phyloP scores from a whole-genome alignment of 2,797 vertebrate species.

The Microtus californicus region DNA sequence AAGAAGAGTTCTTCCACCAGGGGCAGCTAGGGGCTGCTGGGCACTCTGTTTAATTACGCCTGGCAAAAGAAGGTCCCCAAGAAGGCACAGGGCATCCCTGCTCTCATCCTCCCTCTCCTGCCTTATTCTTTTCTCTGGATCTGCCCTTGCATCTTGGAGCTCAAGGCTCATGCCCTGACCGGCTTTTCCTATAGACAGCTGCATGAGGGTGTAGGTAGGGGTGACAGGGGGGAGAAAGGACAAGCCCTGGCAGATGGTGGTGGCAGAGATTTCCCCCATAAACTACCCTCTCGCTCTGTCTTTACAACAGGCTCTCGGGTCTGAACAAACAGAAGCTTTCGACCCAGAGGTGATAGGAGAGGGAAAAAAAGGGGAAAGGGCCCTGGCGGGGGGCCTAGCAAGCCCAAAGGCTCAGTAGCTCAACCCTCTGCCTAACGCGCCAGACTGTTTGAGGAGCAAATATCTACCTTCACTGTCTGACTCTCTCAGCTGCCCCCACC shows the following conservation, averaged over 20 bases:
- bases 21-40: not conserved
- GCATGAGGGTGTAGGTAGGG: slow-evolving; percentile 57
- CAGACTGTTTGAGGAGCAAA: slow-evolving; percentile 99
- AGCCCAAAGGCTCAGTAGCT: slow-evolving; percentile 89
- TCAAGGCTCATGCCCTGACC: slow-evolving; percentile 11
- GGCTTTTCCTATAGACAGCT: slow-evolving; percentile 72
- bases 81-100: not conserved
- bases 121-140: not conserved
- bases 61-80: not conserved
- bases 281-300: slow-evolving; percentile 88
- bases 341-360: slow-evolving; percentile 85
- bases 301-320: slow-evolving; percentile 84
- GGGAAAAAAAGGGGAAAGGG: slow-evolving; percentile 85
- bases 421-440: slow-evolving; percentile 94
- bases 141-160: slow-evolving; percentile 29
- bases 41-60: not conserved
- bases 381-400: slow-evolving; percentile 85
- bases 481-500: slow-evolving; percentile 78
- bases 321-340: slow-evolving; percentile 93
- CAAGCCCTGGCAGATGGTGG: slow-evolving; percentile 94
- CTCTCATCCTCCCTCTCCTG: not conserved
- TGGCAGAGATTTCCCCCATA: slow-evolving; percentile 94
- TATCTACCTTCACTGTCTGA: slow-evolving; percentile 92
- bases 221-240: slow-evolving; percentile 62
- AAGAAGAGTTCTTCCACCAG: not conserved